Conservation (phyloP, 2,113 vertebrate species). For the Psittacula cyanocephala region DNA sequence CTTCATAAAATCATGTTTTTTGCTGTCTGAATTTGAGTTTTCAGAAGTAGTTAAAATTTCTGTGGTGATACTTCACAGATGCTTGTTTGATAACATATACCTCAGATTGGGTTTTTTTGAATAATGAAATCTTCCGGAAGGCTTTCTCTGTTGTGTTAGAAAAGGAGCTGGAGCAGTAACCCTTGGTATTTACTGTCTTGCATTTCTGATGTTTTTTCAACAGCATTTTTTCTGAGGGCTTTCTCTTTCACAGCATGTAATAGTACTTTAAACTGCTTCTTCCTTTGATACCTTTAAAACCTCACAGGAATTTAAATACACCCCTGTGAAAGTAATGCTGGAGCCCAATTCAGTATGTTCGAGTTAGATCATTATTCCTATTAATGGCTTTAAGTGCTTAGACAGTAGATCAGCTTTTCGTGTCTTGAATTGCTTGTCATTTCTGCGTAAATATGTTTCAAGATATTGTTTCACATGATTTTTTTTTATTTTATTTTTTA, state of each 20-base stretch:
- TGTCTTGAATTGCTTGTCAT: conserved; percentile 70
- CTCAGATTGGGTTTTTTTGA: neutral
- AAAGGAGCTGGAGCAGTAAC: conserved; percentile 2
- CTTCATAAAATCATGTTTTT: neutral
- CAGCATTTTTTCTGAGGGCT: conserved; percentile 16
- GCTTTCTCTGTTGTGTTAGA: neutral
- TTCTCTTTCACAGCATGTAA: neutral
- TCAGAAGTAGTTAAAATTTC: neutral
- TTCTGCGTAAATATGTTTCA: conserved; percentile 71
- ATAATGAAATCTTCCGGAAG: neutral
- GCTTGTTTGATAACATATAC: neutral
- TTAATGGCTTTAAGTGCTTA: conserved; percentile 76
- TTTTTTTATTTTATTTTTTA: conserved; percentile 22
- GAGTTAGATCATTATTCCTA: conserved; percentile 71
- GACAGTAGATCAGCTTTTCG: conserved; percentile 62
- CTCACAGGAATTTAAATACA: conserved; percentile 74
- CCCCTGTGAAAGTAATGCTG: conserved; percentile 57
- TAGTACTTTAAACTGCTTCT: conserved; percentile 58
- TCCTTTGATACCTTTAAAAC: conserved; percentile 62
- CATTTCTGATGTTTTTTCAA: conserved; percentile 63
- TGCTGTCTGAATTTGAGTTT: neutral
- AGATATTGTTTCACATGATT: conserved; percentile 18
- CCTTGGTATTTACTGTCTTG: conserved; percentile 52
- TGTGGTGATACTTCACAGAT: neutral
- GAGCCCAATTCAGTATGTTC: conserved; percentile 70